A percentile compares a stretch with the other conserved stretches of the same genome.
These are phyloP conservation scores for Epinephelus awoara DNA, from an alignment of 2,797 vertebrate species.

Conservation along the genomic window DNA sequence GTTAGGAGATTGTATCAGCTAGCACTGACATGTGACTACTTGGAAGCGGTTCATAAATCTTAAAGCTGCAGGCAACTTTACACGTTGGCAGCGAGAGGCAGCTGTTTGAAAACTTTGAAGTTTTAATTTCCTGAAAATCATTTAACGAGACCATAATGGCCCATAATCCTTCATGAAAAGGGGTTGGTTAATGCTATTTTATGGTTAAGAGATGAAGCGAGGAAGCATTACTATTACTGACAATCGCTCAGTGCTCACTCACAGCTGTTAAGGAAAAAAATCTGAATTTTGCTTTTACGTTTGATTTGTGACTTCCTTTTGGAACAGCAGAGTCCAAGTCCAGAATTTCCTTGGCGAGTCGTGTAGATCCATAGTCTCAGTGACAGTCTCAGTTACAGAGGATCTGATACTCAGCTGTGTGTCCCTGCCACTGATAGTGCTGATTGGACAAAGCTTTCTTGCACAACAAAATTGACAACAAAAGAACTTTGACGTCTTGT, in stretches of 20 bases:
- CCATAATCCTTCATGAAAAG: constrained; percentile 15
- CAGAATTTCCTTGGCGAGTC: constrained; percentile 5
- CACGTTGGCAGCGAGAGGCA: constrained; percentile 35
- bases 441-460: constrained; percentile 8
- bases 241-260: constrained; percentile 5
- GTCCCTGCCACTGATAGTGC: neutral
- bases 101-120: constrained; percentile 48
- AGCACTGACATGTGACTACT: constrained; percentile 38
- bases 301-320: constrained; percentile 63
- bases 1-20: constrained; percentile 35
- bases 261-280: constrained; percentile 44
- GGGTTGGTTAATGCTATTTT: constrained; percentile 15
- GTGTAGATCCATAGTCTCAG: constrained; percentile 30
- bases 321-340: constrained; percentile 22
- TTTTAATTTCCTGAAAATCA: constrained; percentile 42
- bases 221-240: constrained; percentile 6
- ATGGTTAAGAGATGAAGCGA: neutral
- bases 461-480: constrained; percentile 34
- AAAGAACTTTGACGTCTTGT: constrained; percentile 3
- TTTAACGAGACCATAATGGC: constrained; percentile 13
- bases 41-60: constrained; percentile 42
- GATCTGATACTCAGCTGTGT: constrained; percentile 7
- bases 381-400: constrained; percentile 33
- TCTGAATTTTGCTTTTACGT: constrained; percentile 34
- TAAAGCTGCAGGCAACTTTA: constrained; percentile 47